These are phyloP conservation scores for Byasa hedistus DNA, from an alignment of 2,888 invertebrate species.

Conservation along the genomic window DNA sequence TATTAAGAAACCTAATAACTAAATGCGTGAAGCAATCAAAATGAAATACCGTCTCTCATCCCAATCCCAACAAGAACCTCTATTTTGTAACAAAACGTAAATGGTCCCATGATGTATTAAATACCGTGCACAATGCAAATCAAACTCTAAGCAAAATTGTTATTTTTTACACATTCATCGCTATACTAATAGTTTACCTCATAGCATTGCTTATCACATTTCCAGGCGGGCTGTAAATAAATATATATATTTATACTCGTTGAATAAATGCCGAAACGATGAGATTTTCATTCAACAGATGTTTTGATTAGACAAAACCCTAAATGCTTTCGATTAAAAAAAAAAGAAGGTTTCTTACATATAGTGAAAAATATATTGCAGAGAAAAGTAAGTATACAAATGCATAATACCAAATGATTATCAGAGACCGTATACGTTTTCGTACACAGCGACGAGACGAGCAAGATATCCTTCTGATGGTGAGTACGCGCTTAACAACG, in stretches of 20 bases:
- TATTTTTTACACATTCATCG: slow-evolving; percentile 37
- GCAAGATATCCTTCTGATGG: too few relatives aligned
- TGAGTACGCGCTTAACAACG: too few relatives aligned
- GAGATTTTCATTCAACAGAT: not conserved
- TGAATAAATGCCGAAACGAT: not conserved
- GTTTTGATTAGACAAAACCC: not conserved
- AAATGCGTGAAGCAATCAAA: slow-evolving; percentile 7
- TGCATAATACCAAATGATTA: too few relatives aligned
- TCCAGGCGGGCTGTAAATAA: slow-evolving; percentile 71
- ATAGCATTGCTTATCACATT: slow-evolving; percentile 58
- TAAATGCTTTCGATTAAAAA: too few relatives aligned
- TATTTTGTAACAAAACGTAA: not conserved
- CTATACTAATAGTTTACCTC: slow-evolving; percentile 57
- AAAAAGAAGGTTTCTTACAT: too few relatives aligned
- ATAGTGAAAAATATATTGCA: too few relatives aligned
- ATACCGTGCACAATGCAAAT: slow-evolving; percentile 26
- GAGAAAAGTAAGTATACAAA: too few relatives aligned
- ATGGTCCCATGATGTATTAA: slow-evolving; percentile 10
- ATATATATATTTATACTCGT: slow-evolving; percentile 2
- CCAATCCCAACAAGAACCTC: slow-evolving; percentile 1
- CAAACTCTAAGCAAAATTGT: slow-evolving; percentile 15
- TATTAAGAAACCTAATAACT: not conserved
- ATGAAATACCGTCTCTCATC: not conserved
- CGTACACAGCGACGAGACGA: too few relatives aligned
- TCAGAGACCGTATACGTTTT: too few relatives aligned